Evolutionary conservation across 2,888 invertebrate species (phyloP), one percentile per base, ranked within the genome.

Genomic region (Drosophila diplacantha): DNA sequence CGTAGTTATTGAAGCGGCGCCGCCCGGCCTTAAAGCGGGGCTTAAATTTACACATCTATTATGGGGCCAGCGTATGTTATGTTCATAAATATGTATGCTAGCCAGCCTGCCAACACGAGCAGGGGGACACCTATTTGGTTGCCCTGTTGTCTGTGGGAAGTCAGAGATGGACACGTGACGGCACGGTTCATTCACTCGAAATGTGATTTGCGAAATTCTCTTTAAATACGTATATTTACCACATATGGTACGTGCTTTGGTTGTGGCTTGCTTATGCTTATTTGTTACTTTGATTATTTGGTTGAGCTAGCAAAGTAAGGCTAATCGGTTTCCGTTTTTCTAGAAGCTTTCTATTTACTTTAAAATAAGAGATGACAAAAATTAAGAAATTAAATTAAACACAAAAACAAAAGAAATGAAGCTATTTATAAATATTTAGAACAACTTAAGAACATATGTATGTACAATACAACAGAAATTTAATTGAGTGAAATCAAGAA

Each of bases 1-100:
- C 50, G 37, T 53, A 69, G 83, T 78, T 78, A 71, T 83, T 83
- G 65, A 74, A 83, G 83, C 71, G 81, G 71, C 81, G 66, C 39
- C 44, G 44, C 29, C 29, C 46, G 66, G 66, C 66, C 69, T 69
- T 69, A 53, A 66, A 66, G 46, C 41, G 60, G 20, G 68, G 50
- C 47, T 58, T 66, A 52, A 68, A 68, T 69, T 61, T 69, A 69
- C 47, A 59, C 60, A 64, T 64, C 69, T 68, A 52, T 66, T 59
- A 58, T 69, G 60, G 47, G 62, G 61, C 46, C 61, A 61, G 20
- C 47, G 51, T 29, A 57, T 56, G 59, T 50, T 29, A 51, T 56
- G 50, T 50, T 31, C 43, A 56, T 63, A 65, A 44, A 56, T 56
- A 66, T 50, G 60, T 44, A 57, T 52, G 53, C 9, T 56, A 47